Evolutionary conservation across 2,113 vertebrate genomes (phyloP).

Genomic region (Strigops habroptila): DNA sequence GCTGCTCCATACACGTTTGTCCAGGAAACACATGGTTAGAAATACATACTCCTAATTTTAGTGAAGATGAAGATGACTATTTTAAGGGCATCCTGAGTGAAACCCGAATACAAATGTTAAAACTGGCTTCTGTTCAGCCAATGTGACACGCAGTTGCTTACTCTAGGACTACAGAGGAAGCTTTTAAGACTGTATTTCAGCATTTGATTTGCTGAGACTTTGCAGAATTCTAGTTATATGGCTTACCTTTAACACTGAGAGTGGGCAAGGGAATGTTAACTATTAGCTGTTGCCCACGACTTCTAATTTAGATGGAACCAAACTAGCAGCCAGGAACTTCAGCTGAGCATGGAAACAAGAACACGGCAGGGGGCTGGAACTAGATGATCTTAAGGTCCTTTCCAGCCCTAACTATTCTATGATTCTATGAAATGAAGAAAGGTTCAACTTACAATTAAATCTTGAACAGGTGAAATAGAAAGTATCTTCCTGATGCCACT

Average conservation of each 20-base stretch:
- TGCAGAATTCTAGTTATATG: background rate
- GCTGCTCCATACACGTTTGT: background rate
- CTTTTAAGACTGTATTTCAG: slow-evolving; percentile 21
- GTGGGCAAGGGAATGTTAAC: background rate
- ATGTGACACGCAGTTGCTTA: background rate
- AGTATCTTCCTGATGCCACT: slow-evolving; percentile 76
- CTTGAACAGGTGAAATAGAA: slow-evolving; percentile 63
- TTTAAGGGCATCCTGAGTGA: slow-evolving; percentile 37
- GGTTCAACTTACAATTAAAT: slow-evolving; percentile 79
- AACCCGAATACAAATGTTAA: slow-evolving; percentile 38
- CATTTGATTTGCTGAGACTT: background rate
- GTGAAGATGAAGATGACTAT: slow-evolving; percentile 30
- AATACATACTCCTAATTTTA: slow-evolving; percentile 47
- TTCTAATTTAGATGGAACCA: background rate
- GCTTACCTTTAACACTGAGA: background rate
- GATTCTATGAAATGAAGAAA: background rate
- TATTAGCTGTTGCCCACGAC: background rate
- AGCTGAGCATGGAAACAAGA: background rate
- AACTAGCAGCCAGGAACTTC: background rate
- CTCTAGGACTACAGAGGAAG: background rate
- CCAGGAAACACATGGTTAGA: slow-evolving; percentile 38
- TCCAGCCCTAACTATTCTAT: background rate
- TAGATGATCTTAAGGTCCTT: background rate
- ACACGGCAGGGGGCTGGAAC: background rate
- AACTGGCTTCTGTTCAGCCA: slow-evolving; percentile 14